phyloP scores from a whole-genome alignment of 2,888 invertebrate genomes.

The Helobdella robusta region DNA sequence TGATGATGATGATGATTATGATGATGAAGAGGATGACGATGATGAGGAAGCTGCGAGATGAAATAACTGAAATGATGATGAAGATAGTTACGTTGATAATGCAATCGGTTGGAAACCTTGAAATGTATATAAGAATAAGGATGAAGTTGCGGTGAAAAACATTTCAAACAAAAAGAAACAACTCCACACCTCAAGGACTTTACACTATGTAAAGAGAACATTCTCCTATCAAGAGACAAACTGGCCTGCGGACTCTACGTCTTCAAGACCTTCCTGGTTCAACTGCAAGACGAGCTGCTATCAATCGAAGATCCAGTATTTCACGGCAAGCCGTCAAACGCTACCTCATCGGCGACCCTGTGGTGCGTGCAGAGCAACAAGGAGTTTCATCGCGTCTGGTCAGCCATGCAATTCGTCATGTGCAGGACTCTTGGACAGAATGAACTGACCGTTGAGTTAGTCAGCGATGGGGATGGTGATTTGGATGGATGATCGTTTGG shows the following conservation, averaged over 20 bases:
- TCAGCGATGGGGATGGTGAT: too few species aligned
- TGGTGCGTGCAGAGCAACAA: constrained; percentile 28
- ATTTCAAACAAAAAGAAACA: not conserved
- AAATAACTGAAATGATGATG: too few species aligned
- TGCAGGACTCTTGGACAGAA: constrained; percentile 69
- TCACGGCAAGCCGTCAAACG: not conserved
- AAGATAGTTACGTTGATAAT: too few species aligned
- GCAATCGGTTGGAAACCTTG: too few species aligned
- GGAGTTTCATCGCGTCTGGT: constrained; percentile 89
- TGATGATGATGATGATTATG: too few species aligned
- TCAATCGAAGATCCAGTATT: constrained; percentile 26
- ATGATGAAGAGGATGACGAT: too few species aligned
- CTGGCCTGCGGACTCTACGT: constrained; percentile 89
- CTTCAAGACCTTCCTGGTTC: constrained; percentile 79
- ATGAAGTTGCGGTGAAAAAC: too few species aligned
- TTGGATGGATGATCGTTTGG: too few species aligned
- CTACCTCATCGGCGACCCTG: constrained; percentile 54
- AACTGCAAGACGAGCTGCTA: constrained; percentile 52
- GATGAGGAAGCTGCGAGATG: too few species aligned
- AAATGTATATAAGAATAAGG: too few species aligned
- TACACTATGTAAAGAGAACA: constrained; percentile 54
- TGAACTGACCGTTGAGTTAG: constrained; percentile 36
- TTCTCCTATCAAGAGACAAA: constrained; percentile 83
- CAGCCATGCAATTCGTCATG: constrained; percentile 88
- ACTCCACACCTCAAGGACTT: constrained; percentile 32